Evolutionary conservation across 64 coral and sea anemone species (phyloP).

Genomic region (Montipora foliosa): DNA sequence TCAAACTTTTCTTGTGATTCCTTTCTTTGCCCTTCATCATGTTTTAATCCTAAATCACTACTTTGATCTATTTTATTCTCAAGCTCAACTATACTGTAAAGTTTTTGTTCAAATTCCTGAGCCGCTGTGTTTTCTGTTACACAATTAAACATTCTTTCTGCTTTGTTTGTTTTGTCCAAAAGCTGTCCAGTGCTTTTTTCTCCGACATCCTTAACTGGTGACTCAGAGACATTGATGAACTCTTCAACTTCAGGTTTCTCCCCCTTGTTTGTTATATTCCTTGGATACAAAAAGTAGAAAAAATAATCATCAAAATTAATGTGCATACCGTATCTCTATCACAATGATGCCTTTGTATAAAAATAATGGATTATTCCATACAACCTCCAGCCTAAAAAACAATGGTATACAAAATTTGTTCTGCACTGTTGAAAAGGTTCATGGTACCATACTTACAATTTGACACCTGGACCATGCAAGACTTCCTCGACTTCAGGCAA

Average conservation of each 20-base stretch:
- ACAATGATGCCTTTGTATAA: too few relatives aligned
- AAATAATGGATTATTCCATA: too few relatives aligned
- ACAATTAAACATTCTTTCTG: background rate
- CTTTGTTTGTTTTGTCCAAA: background rate
- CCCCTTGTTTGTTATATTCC: background rate
- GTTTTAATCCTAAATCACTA: background rate
- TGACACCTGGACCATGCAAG: background rate
- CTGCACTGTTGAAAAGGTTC: background rate
- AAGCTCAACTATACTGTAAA: background rate
- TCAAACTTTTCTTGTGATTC: background rate
- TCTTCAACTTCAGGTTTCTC: background rate
- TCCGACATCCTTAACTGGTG: background rate
- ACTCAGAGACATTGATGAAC: background rate
- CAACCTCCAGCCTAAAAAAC: background rate
- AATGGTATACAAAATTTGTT: background rate
- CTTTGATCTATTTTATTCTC: background rate
- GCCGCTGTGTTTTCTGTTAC: background rate
- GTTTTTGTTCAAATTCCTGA: background rate
- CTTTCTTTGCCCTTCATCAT: background rate
- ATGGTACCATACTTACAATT: background rate
- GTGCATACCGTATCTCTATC: too few relatives aligned
- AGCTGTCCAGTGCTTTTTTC: background rate
- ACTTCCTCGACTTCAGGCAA: conserved; percentile 67
- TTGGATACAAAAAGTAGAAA: background rate
- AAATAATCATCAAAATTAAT: too few relatives aligned